phyloP scores from a whole-genome alignment of 2,113 vertebrate species.

The Beaufortia kweichowensis region DNA sequence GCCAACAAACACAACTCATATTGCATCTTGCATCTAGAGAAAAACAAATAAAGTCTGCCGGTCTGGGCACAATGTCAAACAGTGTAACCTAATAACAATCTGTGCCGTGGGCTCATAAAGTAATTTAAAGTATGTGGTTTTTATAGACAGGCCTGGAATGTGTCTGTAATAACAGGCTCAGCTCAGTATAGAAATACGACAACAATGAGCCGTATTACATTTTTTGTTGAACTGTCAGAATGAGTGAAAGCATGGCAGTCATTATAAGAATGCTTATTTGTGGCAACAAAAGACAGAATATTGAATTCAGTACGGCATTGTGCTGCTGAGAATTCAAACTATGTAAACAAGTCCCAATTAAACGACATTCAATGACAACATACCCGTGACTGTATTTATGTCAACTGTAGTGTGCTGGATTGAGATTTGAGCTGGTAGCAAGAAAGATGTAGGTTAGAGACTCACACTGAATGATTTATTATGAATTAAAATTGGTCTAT shows the following conservation, averaged over 20 bases:
- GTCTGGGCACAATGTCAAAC: conserved; percentile 18
- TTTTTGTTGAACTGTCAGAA: not conserved
- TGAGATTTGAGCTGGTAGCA: no score
- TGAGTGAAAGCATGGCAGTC: conserved; percentile 1
- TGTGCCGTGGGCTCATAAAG: not conserved
- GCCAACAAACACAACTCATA: conserved; percentile 24
- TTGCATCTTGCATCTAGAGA: not conserved
- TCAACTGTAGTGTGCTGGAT: not conserved
- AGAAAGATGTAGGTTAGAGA: no score
- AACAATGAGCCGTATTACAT: not conserved
- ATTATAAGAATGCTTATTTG: conserved; percentile 18
- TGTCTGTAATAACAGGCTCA: not conserved
- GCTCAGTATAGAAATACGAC: not conserved
- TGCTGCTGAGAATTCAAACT: conserved; percentile 22
- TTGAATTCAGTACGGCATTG: conserved; percentile 3
- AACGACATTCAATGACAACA: no score
- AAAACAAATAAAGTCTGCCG: conserved; percentile 27
- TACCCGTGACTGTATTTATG: no score
- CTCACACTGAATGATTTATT: not conserved
- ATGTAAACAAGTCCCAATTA: not conserved
- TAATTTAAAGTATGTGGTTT: not conserved
- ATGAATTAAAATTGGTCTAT: no score
- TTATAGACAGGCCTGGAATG: not conserved
- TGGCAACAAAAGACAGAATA: conserved; percentile 28
- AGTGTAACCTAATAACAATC: not conserved